These are phyloP conservation scores for Notodonta dromedarius DNA, from an alignment of 2,888 invertebrate species.

Conservation along the genomic window DNA sequence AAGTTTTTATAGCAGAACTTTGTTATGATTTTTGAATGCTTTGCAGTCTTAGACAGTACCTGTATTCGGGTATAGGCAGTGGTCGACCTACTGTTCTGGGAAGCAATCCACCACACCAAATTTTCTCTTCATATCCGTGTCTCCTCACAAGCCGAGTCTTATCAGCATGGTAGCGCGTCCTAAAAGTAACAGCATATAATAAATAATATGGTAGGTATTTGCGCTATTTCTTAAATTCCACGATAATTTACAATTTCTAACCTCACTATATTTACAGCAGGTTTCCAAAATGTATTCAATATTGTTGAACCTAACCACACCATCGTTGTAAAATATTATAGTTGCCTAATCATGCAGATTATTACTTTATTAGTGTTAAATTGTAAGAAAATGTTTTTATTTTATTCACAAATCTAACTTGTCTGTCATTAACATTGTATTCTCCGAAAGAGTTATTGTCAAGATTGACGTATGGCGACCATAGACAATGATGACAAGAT, in stretches of 20 bases:
- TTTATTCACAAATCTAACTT: too few species aligned
- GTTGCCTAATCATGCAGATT: background rate
- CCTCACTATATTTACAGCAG: conserved; percentile 69
- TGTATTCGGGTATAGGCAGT: conserved; percentile 88
- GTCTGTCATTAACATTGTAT: too few species aligned
- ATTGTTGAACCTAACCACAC: conserved; percentile 64
- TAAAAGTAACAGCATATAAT: conserved; percentile 33
- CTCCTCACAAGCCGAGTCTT: conserved; percentile 86
- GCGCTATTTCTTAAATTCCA: background rate
- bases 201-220: background rate
- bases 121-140: conserved; percentile 88
- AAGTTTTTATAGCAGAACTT: background rate
- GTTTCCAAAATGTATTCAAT: conserved; percentile 68
- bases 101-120: conserved; percentile 87
- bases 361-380: background rate
- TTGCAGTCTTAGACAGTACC: conserved; percentile 51
- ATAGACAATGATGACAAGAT: too few species aligned
- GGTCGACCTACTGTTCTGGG: conserved; percentile 85
- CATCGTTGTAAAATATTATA: conserved; percentile 42
- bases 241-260: conserved; percentile 42
- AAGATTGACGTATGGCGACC: too few species aligned
- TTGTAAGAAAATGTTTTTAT: too few species aligned
- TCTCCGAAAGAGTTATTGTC: too few species aligned
- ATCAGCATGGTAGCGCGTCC: conserved; percentile 85
- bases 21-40: background rate